Evolutionary conservation across 2,113 vertebrate species (phyloP), one percentile per base, ranked within the genome.

Genomic region (Xenopus borealis): DNA sequence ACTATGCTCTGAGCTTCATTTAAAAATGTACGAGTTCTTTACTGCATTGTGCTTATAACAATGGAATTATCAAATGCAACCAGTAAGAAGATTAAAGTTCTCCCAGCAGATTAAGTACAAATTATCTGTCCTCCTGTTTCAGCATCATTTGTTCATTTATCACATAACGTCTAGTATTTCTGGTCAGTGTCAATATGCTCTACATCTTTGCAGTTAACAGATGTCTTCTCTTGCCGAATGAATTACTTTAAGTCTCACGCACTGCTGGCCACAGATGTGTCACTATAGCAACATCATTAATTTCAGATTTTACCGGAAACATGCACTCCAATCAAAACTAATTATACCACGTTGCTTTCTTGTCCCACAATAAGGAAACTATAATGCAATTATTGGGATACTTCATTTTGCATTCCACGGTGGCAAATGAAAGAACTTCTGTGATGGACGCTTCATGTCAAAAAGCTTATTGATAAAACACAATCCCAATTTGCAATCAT

Each of bases 291-390:
- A 99, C 95, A 89, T 93, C 89, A 88, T 91, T 95, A 92, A 95
- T 94, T 94, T 94, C 90, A 88, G 93, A 94, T 93, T 91, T 93
- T 91, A 94, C 92, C 88, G 90, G 93, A 96, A 96, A 94, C 82
- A 88, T 87, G 83, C 87, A 87, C 90, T 92, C 94, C 92, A 94
- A 95, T 97, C 94, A 95, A 93, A 94, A 92, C 94, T 95, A 95
- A 98, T 97, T 96, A 97, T 90, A 92, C 92, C 93, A 90, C 94
- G 94, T 93, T 91, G 94, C 94, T 95, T 95, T 95, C 94, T 93
- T 93, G 95, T 95, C 92, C 90, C 89, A 94, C 93, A 93, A 94
- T 94, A 94, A 94, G 91, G 92, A 90, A 90, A 89, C 92, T 91
- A 88, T 92, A 94, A 96, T 90, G 91, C 93, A 95, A 95, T 96